phyloP scores from a whole-genome alignment of 1,140 invertebrate genomes.

The Brachionus rubens region DNA sequence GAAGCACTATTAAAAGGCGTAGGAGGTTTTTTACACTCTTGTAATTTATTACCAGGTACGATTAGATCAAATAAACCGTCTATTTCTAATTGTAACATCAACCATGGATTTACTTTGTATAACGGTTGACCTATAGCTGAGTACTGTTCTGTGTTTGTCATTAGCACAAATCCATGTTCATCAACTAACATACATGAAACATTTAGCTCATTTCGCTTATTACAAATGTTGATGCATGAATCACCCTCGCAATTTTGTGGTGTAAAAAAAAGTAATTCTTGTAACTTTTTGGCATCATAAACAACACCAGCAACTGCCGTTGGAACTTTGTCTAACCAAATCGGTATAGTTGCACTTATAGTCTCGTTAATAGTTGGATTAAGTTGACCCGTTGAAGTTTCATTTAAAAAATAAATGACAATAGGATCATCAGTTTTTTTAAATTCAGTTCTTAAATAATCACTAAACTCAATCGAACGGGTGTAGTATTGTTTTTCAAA shows the following conservation, averaged over 20 bases:
- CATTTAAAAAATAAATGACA: slow-evolving; percentile 41
- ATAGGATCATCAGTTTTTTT: slow-evolving; percentile 3
- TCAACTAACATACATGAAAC: slow-evolving; percentile 12
- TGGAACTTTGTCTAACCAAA: slow-evolving; percentile 42
- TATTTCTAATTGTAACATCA: slow-evolving; percentile 39
- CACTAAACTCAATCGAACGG: slow-evolving; percentile 32
- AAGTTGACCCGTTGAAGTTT: neutral
- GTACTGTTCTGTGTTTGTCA: slow-evolving; percentile 26
- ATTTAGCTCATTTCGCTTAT: neutral
- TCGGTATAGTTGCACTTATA: slow-evolving; percentile 22
- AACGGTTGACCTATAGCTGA: slow-evolving; percentile 27
- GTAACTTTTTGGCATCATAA: slow-evolving; percentile 17
- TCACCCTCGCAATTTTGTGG: neutral
- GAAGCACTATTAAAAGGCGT: neutral
- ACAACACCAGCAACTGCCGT: slow-evolving; percentile 32
- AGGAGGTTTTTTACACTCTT: slow-evolving; percentile 19
- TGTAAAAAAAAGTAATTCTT: slow-evolving; percentile 6
- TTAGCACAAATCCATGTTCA: slow-evolving; percentile 40
- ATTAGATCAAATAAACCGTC: slow-evolving; percentile 38
- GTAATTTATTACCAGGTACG: slow-evolving; percentile 17
- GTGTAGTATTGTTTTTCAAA: slow-evolving; percentile 46
- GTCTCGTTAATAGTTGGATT: slow-evolving; percentile 21
- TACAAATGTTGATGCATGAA: slow-evolving; percentile 10
- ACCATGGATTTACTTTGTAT: slow-evolving; percentile 43
- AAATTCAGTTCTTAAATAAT: slow-evolving; percentile 27